Base-by-base conservation (phyloP, 2,113 vertebrate species). In the Miniopterus natalensis region DNA sequence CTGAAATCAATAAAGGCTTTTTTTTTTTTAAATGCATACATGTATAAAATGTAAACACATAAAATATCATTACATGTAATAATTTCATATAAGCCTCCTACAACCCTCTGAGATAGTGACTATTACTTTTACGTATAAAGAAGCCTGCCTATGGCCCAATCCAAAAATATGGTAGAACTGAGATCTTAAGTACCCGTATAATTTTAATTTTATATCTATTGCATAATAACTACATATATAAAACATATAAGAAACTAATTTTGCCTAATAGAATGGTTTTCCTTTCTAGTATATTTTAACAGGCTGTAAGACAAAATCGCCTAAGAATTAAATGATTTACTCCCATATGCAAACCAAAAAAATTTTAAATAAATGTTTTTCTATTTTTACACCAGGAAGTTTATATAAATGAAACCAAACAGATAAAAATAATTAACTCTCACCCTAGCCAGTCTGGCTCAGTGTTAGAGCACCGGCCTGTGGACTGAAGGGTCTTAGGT, bases 351-450 rank as follows among this genome's bases (percentile, higher is more conserved):
- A 84, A 45, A 89, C 73, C 36, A 40, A 29, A 68, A 92, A 84
- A 23, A 11, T 10, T 90, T 68, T 5, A 42, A 84, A 51, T 11
- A 61, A 68, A 31, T 20, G 15, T 89, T 77, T 96, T 93, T 95
- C 88, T 85, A 95, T 40, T 84, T 88, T 95, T 83, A 42, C 55
- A 90, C 8, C 31, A 97, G 79, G 93, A 91, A 87, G 59, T 86
- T 90, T 94, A 90, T n/a, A 86, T 84, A 96, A 97, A 96, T 0
- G 0, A 83, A 8, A 85, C 18, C 51, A 80, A 97, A 96, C 13
- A 57, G 81, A 21, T n/a, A 88, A 36, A 97, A 95, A 87, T 10
- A 29, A 86, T 49, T 80, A 89, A 45, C 51, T 94, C 47, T 88
- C 36, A 36, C 36, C 36, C 36, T 36, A 36, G 36, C 36, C 36